A percentile compares a stretch with the other conserved stretches of the same genome.
phyloP scores from a whole-genome alignment of 2,797 vertebrate species.

The Malacoctenus gilli region DNA sequence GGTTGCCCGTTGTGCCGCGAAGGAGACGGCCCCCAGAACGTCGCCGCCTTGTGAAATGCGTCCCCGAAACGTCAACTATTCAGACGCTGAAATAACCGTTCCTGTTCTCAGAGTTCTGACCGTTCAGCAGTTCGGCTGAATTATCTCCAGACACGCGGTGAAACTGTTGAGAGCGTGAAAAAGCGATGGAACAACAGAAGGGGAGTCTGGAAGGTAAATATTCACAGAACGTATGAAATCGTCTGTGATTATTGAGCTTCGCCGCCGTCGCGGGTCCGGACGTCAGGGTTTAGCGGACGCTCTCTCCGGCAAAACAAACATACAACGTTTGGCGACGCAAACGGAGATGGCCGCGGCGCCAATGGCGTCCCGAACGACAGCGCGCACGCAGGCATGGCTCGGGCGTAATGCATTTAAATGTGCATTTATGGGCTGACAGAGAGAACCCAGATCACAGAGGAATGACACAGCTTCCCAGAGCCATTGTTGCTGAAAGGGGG shows the following conservation, averaged over 20 bases:
- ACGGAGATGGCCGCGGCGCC: conserved; percentile 2
- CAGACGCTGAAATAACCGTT: not conserved
- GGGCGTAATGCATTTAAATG: conserved; percentile 53
- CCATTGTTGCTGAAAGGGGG: conserved; percentile 64
- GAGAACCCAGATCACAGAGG: conserved; percentile 54
- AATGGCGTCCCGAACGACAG: not conserved
- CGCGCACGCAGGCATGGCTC: conserved; percentile 25
- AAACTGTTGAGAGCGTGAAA: no score
- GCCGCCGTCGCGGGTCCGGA: no score
- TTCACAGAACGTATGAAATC: no score
- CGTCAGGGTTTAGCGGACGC: no score
- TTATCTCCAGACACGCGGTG: no score
- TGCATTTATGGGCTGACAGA: conserved; percentile 48
- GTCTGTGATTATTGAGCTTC: no score
- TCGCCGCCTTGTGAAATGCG: not conserved
- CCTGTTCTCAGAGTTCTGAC: not conserved
- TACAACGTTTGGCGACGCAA: not conserved
- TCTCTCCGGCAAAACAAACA: conserved; percentile 4
- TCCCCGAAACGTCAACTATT: not conserved
- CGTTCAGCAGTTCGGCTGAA: not conserved
- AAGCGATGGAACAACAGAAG: no score
- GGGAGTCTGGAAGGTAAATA: no score
- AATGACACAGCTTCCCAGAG: conserved; percentile 72
- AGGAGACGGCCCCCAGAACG: no score
- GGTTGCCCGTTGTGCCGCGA: no score